phyloP scores from a whole-genome alignment of 2,888 invertebrate species.

The Lutraria lutraria region DNA sequence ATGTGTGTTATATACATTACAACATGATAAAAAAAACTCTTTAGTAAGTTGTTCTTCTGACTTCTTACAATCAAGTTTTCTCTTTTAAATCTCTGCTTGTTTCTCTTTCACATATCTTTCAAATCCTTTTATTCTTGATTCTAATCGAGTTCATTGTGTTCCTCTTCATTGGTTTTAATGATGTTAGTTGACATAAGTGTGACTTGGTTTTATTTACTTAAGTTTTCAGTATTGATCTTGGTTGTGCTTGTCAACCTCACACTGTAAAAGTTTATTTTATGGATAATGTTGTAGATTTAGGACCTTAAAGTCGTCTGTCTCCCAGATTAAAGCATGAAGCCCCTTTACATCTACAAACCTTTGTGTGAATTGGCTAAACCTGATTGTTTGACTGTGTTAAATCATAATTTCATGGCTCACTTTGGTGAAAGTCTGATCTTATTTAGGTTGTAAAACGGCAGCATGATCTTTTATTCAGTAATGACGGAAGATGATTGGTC shows the following conservation, averaged over 20 bases:
- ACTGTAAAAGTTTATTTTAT: slow-evolving; percentile 12
- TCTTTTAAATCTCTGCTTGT: neutral
- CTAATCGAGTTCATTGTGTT: neutral
- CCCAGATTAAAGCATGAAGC: slow-evolving; percentile 12
- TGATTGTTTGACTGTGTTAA: neutral
- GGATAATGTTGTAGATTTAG: slow-evolving; percentile 1
- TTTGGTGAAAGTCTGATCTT: slow-evolving; percentile 2
- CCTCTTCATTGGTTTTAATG: neutral
- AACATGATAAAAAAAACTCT: neutral
- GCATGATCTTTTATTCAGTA: slow-evolving; percentile 29
- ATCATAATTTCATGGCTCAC: neutral
- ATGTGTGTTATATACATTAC: no score
- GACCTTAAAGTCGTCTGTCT: slow-evolving; percentile 9
- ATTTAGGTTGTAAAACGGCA: slow-evolving; percentile 2
- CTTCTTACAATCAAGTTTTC: neutral
- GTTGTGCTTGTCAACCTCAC: neutral
- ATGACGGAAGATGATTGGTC: slow-evolving; percentile 18
- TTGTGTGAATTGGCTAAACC: slow-evolving; percentile 10
- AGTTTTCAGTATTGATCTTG: slow-evolving; percentile 1
- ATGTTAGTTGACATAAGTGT: neutral
- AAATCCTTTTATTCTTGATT: neutral
- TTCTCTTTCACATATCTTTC: slow-evolving; percentile 4
- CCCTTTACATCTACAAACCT: slow-evolving; percentile 15
- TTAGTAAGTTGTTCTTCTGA: neutral
- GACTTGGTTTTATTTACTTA: slow-evolving; percentile 3